Base-by-base conservation (phyloP, 2,113 vertebrate species). In the Ptychochromis oligacanthus region DNA sequence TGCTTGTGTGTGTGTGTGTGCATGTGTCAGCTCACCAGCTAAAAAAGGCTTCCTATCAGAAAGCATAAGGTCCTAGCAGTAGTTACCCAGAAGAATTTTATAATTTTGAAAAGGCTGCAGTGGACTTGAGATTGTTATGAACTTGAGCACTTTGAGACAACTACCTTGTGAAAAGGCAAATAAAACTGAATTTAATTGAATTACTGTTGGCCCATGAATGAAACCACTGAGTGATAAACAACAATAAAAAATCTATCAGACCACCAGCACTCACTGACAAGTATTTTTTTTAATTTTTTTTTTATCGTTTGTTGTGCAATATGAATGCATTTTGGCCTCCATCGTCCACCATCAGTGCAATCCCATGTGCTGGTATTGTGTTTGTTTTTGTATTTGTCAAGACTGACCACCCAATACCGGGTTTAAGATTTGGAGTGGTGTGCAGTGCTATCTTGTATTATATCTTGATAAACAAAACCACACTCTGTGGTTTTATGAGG, bases 1-100 rank as follows among this genome's bases (percentile, higher is more conserved):
- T 74, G 75, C 15, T 34, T 55, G 62, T 67, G 58, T 76, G 80
- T 61, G 78, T 84, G 58, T 83, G 75, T 61, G 56, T 58, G 49
- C 79, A 18, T 15, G 5, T 20, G 49, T 74, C 56, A 76, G 36
- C 52, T 76, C 1, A 34, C 20, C 22, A 57, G 60, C 18, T 64
- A 59, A 15, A 77, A 82, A 79, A 77, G 22, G 54, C 58, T 81
- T 70, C 46, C 18, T 43, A 58, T 81, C 40, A 74, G 56, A 65
- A 28, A 17, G 4, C 60, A 56, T 52, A 61, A 84, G 40, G 54
- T 82, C 59, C 26, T 18, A 38, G 36, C 67, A 61, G 57, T 52
- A 31, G 65, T 52, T 72, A 24, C 43, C 46, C 65, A 18, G 24
- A 36, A 75, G 12, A 40, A 34, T 40, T 55, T 40, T 72, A 18